Conservation (phyloP, 2,888 invertebrate genomes). For the Troilus luridus region DNA sequence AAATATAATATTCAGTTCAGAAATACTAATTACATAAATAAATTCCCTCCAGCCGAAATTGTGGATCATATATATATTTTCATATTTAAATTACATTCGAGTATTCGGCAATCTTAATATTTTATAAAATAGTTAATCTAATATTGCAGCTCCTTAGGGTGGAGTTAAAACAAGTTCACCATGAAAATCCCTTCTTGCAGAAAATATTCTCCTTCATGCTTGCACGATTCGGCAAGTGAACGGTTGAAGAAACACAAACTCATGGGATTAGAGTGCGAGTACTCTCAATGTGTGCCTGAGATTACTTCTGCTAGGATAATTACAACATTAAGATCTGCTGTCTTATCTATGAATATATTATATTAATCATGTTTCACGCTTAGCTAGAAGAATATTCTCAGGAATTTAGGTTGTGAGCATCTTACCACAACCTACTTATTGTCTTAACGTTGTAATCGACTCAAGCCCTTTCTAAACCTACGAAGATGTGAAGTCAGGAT, state of each 20-base stretch:
- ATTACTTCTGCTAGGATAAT: background rate
- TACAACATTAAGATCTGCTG: background rate
- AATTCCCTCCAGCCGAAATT: too few species aligned
- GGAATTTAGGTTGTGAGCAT: too few species aligned
- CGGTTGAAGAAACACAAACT: slow-evolving; percentile 11
- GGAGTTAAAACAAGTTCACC: background rate
- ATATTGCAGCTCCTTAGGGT: background rate
- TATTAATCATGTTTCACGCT: too few species aligned
- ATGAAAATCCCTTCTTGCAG: background rate
- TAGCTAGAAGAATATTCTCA: too few species aligned
- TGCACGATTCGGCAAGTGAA: background rate
- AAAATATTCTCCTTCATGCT: slow-evolving; percentile 11
- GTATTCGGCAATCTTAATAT: background rate
- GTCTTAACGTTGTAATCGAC: too few species aligned
- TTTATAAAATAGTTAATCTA: background rate
- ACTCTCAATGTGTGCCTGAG: background rate
- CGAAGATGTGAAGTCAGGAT: too few species aligned
- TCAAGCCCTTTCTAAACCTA: too few species aligned
- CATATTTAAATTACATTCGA: too few species aligned
- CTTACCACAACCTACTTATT: too few species aligned
- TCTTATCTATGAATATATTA: background rate
- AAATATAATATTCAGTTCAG: too few species aligned
- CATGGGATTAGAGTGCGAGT: background rate
- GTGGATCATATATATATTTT: too few species aligned
- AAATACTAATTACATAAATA: too few species aligned